Evolutionary conservation across 2,113 vertebrate genomes (phyloP), one percentile per base, ranked within the genome.

Genomic region (Cercocebus atys): DNA sequence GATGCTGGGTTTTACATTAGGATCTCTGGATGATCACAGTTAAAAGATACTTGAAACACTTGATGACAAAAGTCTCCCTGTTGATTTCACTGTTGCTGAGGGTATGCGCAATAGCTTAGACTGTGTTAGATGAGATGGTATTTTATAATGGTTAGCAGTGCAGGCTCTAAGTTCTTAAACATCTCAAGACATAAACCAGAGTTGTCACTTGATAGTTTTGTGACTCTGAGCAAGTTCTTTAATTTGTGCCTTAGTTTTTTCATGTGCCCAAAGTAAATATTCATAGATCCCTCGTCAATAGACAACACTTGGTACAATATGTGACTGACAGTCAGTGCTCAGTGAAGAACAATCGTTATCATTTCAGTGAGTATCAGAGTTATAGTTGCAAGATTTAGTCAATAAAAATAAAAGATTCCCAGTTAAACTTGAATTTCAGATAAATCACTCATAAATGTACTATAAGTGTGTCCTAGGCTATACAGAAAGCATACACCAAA

Each of bases 351-450:
- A 84, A 38, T 4, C 5, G 7, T 73, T 32, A 30, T 38, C 13
- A 40, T 85, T 97, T 64, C 35, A 72, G 52, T 47, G 20, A 83
- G 5, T 25, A 90, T 35, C 25, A 25, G 22, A 22, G 25, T 52
- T 92, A 82, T 10, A 5, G 12, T 76, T 81, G 12, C 18, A 66
- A 91, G 70, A 87, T 17, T 38, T 40, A 66, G 18, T 4, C 25
- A 90, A 80, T 47, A 75, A 75, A 83, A 95, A 90, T 40, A 75
- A 93, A 50, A 8, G 23, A 59, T 83, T 78, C 14, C 7, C 10
- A 78, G 59, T 35, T 68, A 95, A 85, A 70, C 22, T 75, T 95
- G 30, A 87, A 84, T 84, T 97, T 97, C 25, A 94, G 13, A 87
- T 50, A 90, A 90, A 87, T 11, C 14, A 52, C 12, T 80, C 25